Conservation (phyloP, 2,888 invertebrate genomes). For the Podabrus alpinus region DNA sequence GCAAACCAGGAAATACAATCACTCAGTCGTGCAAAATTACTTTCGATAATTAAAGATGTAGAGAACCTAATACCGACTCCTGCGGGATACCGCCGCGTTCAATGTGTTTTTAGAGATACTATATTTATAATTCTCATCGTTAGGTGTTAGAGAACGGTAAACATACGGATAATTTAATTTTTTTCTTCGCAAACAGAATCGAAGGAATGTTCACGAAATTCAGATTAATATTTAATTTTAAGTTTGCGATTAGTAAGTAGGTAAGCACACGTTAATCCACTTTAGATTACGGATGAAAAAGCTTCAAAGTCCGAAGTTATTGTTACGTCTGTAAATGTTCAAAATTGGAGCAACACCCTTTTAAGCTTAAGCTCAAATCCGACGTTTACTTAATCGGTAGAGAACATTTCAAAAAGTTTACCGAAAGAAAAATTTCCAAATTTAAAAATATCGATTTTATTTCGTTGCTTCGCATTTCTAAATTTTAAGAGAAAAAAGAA, state of each 20-base stretch:
- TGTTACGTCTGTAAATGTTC: neutral
- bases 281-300: neutral
- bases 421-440: neutral
- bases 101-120: too few species aligned
- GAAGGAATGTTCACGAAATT: neutral
- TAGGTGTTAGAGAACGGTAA: too few species aligned
- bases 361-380: neutral
- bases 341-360: neutral
- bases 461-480: neutral
- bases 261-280: neutral
- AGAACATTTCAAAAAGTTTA: neutral
- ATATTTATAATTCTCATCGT: too few species aligned
- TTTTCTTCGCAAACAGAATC: too few species aligned
- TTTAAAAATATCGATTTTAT: neutral
- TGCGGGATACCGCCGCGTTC: neutral
- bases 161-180: too few species aligned
- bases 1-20: neutral
- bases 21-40: neutral
- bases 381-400: too few species aligned
- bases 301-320: neutral
- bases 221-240: neutral
- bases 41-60: neutral
- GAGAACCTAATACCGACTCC: neutral
- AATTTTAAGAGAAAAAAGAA: neutral
- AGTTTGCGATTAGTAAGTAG: neutral